Conservation (phyloP, 2,797 vertebrate genomes). For the Pangasius krempfi region DNA sequence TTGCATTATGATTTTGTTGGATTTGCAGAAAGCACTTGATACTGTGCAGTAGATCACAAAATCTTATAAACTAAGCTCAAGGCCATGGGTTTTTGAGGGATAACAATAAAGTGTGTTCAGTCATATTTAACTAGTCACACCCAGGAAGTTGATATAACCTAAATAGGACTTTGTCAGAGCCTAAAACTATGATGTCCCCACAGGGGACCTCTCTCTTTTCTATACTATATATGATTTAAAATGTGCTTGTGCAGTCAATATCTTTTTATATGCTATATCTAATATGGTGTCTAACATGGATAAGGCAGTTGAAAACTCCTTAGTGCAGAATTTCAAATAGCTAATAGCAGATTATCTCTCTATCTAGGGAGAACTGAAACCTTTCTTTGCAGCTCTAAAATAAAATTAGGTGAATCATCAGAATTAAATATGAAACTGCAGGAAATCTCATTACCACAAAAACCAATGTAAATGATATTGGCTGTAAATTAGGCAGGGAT, state of each 20-base stretch:
- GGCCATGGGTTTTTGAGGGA: too few species aligned
- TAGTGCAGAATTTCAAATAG: not conserved
- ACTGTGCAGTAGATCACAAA: not conserved
- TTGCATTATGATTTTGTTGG: not conserved
- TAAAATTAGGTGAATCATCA: not conserved
- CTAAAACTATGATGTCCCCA: not conserved
- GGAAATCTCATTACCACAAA: not conserved
- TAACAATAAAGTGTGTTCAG: not conserved
- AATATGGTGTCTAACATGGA: conserved; percentile 1
- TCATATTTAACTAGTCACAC: not conserved
- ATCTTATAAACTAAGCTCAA: not conserved
- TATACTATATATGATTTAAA: not conserved
- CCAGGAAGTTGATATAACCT: not conserved
- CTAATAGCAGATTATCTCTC: not conserved
- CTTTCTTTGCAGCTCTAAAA: not conserved
- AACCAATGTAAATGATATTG: not conserved
- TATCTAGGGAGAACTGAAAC: not conserved
- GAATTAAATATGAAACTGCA: not conserved
- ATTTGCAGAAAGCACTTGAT: not conserved
- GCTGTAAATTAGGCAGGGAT: not conserved
- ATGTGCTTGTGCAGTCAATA: not conserved
- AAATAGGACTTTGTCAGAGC: not conserved
- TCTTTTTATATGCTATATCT: not conserved
- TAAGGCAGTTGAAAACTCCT: not conserved
- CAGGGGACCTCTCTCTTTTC: not conserved